Base-by-base conservation (phyloP, 2,113 vertebrate genomes). In the Puntigrus tetrazona region DNA sequence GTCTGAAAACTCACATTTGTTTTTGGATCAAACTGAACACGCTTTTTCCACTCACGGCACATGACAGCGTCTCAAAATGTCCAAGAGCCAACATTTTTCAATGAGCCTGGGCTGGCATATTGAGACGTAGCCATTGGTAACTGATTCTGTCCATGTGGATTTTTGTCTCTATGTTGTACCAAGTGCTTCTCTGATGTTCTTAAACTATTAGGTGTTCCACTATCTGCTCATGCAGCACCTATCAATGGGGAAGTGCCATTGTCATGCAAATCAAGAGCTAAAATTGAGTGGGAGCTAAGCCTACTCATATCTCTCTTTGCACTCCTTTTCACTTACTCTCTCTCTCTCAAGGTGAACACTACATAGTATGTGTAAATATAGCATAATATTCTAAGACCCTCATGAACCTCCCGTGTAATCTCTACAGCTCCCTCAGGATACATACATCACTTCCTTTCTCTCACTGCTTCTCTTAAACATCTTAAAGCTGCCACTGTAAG, bases 251-350 rank as follows among this genome's bases (percentile, higher is more conserved):
- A 87, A 85, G 88, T 79, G 78, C 77, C 86, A 65, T 85, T 88
- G 84, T 86, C 83, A 82, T 89, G 88, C 78, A 91, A 88, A 89
- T 86, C 87, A 81, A 89, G 90, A 90, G 89, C 83, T 90, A 89
- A 91, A 87, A 84, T 25, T 69, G 75, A 85, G 83, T 83, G 55
- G 59, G 78, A 78, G 78, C 74, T 88, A 83, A 91, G 84, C 90
- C 89, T 87, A 90, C 91, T 89, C 91, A 88, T 45, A 88, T 79
- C 36, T 73, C 52, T 83, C 73, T 78, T 27, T 81, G 57, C 50
- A 4, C 73, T 57, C 31, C 73, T 59, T 76, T 50, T 69, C 38
- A 38, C 63, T 78, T 31, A 47, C 38, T 69, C 72, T 47, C 41
- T 81, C 47, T 81, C 78, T 61, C 52, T 55, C 81, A 65, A 65